A percentile compares a stretch with the other conserved stretches of the same genome.
These are phyloP conservation scores for Alosa alosa DNA, from an alignment of 2,113 vertebrate genomes.

Conservation along the genomic window DNA sequence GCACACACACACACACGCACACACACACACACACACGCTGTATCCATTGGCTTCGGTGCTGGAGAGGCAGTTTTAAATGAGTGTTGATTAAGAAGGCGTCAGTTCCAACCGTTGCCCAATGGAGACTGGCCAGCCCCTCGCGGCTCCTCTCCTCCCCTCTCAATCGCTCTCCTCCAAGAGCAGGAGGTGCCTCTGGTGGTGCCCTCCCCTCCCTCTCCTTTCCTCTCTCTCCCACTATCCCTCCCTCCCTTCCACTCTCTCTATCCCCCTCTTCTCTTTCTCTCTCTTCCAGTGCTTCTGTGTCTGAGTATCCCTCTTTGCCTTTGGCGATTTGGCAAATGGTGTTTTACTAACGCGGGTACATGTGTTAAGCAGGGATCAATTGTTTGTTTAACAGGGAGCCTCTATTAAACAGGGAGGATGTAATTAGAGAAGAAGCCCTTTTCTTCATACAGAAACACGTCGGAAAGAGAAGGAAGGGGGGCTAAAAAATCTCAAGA, in stretches of 20 bases:
- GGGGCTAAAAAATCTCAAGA: constrained; percentile 70
- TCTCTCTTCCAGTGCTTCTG: constrained; percentile 48
- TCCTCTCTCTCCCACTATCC: neutral
- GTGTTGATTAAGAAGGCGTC: constrained; percentile 70
- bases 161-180: neutral
- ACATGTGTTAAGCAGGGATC: constrained; percentile 77
- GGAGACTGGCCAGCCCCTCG: neutral
- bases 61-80: constrained; percentile 70
- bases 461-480: constrained; percentile 39
- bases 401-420: constrained; percentile 77
- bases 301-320: constrained; percentile 48
- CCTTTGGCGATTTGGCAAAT: constrained; percentile 89
- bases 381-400: constrained; percentile 81
- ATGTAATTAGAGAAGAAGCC: constrained; percentile 78
- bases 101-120: constrained; percentile 53
- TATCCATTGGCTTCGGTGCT: constrained; percentile 71
- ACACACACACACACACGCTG: constrained; percentile 27
- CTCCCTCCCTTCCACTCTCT: neutral
- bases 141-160: constrained; percentile 6
- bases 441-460: constrained; percentile 64
- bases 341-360: constrained; percentile 80
- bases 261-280: constrained; percentile 41
- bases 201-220: neutral
- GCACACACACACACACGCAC: constrained; percentile 23
- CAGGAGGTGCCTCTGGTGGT: constrained; percentile 19